Conservation (phyloP, 53 echinoderm and acorn worm genomes). For the Hippasteria phrygiana region DNA sequence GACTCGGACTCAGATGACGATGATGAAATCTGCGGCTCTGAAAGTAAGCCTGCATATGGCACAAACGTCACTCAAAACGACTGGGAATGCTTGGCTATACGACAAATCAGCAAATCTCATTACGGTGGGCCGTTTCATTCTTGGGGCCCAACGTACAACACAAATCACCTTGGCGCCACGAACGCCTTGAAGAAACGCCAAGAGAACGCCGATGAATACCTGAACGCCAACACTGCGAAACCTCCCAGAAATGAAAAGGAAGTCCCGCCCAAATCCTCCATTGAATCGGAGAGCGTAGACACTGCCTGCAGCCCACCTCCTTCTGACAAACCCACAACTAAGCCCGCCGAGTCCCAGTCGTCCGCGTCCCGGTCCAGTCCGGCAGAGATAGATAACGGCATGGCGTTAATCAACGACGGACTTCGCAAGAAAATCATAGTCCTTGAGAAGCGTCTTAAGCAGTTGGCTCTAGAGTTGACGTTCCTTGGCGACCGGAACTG, state of each 20-base stretch:
- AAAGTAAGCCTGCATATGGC: conserved; percentile 10
- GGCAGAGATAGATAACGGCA: conserved; percentile 28
- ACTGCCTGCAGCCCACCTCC: not conserved
- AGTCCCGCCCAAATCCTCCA: not conserved
- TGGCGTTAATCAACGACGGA: conserved; percentile 46
- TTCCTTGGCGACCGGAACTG: conserved; percentile 92
- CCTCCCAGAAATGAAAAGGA: not conserved
- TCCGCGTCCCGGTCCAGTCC: not conserved
- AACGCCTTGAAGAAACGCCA: conserved; percentile 20
- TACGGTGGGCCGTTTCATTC: not conserved
- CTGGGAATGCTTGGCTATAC: conserved; percentile 47
- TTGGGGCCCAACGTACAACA: conserved; percentile 10
- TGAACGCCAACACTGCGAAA: not conserved
- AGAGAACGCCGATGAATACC: not conserved
- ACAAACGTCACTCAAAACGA: not conserved
- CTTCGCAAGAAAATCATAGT: conserved; percentile 62
- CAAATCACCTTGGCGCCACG: not conserved
- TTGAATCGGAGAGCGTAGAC: not conserved
- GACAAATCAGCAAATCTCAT: conserved; percentile 25
- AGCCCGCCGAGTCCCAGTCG: not conserved
- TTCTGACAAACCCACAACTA: not conserved
- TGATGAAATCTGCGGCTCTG: conserved; percentile 28
- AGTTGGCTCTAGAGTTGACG: conserved; percentile 71
- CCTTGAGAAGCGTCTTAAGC: conserved; percentile 73
- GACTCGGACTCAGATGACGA: conserved; percentile 69